These are phyloP conservation scores for Drosophila parthenogenetica DNA, from an alignment of 2,888 invertebrate species.

Conservation along the genomic window DNA sequence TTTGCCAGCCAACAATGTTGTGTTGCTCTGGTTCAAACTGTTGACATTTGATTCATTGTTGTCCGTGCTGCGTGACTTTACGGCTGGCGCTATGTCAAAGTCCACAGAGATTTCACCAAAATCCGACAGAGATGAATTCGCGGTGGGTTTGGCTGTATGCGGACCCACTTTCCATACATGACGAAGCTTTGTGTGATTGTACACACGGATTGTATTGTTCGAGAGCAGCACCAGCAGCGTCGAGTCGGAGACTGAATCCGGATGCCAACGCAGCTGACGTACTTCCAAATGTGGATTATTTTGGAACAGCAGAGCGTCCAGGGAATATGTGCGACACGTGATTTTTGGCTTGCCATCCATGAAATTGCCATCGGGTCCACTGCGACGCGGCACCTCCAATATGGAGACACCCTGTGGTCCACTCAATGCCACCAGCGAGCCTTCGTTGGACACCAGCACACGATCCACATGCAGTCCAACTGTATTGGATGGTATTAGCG, in stretches of 20 bases:
- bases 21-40: slow-evolving; percentile 24
- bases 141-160: slow-evolving; percentile 68
- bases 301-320: slow-evolving; percentile 91
- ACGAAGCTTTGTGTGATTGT: slow-evolving; percentile 83
- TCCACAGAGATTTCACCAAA: slow-evolving; percentile 95
- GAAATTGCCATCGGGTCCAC: slow-evolving; percentile 88
- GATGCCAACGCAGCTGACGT: slow-evolving; percentile 93
- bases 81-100: slow-evolving; percentile 91
- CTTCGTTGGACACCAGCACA: slow-evolving; percentile 87
- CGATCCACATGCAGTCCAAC: slow-evolving; percentile 89
- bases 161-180: slow-evolving; percentile 87
- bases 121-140: slow-evolving; percentile 76
- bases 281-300: slow-evolving; percentile 90
- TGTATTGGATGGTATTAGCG: slow-evolving; percentile 87
- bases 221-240: slow-evolving; percentile 93
- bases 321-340: slow-evolving; percentile 86
- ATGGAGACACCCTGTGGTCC: slow-evolving; percentile 89
- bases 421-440: slow-evolving; percentile 88
- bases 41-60: slow-evolving; percentile 15
- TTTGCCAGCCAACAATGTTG: slow-evolving; percentile 22
- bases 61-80: slow-evolving; percentile 38
- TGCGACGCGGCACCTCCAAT: slow-evolving; percentile 89
- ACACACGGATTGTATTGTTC: slow-evolving; percentile 92
- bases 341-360: slow-evolving; percentile 88
- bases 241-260: slow-evolving; percentile 90